Evolutionary conservation across 30 jellyfish, hydroid and myxozoan species (phyloP).

Genomic region (Turritopsis dohrnii): DNA sequence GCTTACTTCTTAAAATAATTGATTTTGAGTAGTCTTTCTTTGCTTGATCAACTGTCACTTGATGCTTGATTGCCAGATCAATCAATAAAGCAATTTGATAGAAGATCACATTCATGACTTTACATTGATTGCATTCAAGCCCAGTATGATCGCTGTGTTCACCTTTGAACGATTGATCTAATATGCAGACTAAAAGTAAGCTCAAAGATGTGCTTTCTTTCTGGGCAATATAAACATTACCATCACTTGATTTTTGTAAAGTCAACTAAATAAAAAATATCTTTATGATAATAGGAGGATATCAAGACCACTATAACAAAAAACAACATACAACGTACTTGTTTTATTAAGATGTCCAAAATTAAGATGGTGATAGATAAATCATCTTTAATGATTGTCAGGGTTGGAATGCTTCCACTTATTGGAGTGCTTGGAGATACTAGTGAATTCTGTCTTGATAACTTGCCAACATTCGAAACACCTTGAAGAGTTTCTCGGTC

Average conservation of each 20-base stretch:
- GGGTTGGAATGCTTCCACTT: slow-evolving; percentile 27
- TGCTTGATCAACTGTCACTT: background rate
- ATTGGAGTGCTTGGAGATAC: slow-evolving; percentile 47
- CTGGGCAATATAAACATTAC: slow-evolving; percentile 18
- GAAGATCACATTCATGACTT: slow-evolving; percentile 50
- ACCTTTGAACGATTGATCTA: slow-evolving; percentile 51
- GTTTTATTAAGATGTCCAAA: slow-evolving; percentile 78
- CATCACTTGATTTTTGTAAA: slow-evolving; percentile 14
- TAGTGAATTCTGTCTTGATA: slow-evolving; percentile 26
- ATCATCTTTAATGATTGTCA: slow-evolving; percentile 42
- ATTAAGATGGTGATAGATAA: slow-evolving; percentile 45
- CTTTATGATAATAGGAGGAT: background rate
- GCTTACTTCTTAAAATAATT: slow-evolving; percentile 4
- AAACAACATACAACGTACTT: slow-evolving; percentile 28
- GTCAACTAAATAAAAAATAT: slow-evolving; percentile 11
- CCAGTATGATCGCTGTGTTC: slow-evolving; percentile 48
- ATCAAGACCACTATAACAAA: no score
- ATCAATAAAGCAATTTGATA: slow-evolving; percentile 57
- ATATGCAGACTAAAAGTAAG: slow-evolving; percentile 37
- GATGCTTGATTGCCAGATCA: slow-evolving; percentile 31
- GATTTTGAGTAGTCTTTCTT: slow-evolving; percentile 18
- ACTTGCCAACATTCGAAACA: slow-evolving; percentile 4
- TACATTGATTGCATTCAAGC: slow-evolving; percentile 57
- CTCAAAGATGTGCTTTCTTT: slow-evolving; percentile 41
- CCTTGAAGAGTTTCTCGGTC: slow-evolving; percentile 42